These are phyloP conservation scores for Cheilosia impressa DNA, from an alignment of 2,888 invertebrate genomes.

Conservation along the genomic window DNA sequence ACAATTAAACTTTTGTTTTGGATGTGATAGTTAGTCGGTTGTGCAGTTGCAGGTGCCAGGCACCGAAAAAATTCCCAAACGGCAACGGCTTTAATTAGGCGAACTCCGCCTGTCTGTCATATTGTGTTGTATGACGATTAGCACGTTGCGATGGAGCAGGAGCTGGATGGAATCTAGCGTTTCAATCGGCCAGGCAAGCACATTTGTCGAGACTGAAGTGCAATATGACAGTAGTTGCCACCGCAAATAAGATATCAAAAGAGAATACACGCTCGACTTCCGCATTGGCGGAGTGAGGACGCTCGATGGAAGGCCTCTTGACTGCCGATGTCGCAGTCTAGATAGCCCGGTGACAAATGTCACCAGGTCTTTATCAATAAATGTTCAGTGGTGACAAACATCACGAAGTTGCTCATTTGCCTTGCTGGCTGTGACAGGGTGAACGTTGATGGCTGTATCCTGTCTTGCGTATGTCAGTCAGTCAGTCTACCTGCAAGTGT, in stretches of 20 bases:
- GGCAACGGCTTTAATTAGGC: slow-evolving; percentile 60
- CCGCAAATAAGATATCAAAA: slow-evolving; percentile 63
- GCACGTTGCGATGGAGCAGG: slow-evolving; percentile 31
- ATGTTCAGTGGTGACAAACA: slow-evolving; percentile 62
- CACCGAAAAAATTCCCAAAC: slow-evolving; percentile 49
- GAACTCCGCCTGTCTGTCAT: slow-evolving; percentile 31
- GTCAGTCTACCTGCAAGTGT: slow-evolving; percentile 42
- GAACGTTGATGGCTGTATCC: slow-evolving; percentile 51
- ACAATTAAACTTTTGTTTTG: slow-evolving; percentile 69
- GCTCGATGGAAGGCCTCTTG: slow-evolving; percentile 12
- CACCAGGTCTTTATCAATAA: slow-evolving; percentile 70
- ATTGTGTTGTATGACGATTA: slow-evolving; percentile 50
- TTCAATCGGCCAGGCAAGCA: slow-evolving; percentile 48
- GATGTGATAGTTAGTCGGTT: slow-evolving; percentile 32
- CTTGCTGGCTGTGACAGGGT: slow-evolving; percentile 12
- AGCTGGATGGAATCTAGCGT: slow-evolving; percentile 40
- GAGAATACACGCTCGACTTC: slow-evolving; percentile 56
- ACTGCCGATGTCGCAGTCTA: slow-evolving; percentile 59
- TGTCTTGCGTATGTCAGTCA: slow-evolving; percentile 48
- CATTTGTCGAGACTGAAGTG: slow-evolving; percentile 63
- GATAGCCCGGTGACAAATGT: slow-evolving; percentile 67
- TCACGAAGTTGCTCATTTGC: slow-evolving; percentile 64
- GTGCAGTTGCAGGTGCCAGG: slow-evolving; percentile 64
- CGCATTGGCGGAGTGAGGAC: slow-evolving; percentile 19
- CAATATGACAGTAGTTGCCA: slow-evolving; percentile 51